Evolutionary conservation across 2,797 vertebrate genomes (phyloP).

Genomic region (Myotis myotis): DNA sequence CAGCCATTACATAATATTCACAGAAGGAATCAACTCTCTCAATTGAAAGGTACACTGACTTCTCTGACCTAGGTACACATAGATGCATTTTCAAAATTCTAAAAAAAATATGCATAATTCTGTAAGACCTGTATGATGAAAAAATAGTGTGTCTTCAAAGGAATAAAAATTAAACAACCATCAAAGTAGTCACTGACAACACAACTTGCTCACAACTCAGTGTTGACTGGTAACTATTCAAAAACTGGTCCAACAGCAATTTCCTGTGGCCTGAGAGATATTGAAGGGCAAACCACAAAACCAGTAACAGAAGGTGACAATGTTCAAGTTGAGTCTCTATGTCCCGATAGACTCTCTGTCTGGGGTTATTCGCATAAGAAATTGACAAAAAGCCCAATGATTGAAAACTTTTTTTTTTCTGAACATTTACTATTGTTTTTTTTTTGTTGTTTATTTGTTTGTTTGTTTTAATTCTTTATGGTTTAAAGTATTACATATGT

Average conservation of each 20-base stretch:
- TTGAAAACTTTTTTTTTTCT: background rate
- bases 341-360: background rate
- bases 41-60: background rate
- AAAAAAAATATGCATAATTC: background rate
- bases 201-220: background rate
- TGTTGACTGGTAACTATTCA: background rate
- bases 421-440: background rate
- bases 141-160: background rate
- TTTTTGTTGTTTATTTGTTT: no score
- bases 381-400: constrained; percentile 32
- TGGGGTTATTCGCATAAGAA: constrained; percentile 30
- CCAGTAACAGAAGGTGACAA: background rate
- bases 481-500: no score
- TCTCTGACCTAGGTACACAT: background rate
- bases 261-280: background rate
- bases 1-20: background rate
- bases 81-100: background rate
- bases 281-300: constrained; percentile 1
- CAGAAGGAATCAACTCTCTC: background rate
- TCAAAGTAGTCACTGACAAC: background rate
- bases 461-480: no score
- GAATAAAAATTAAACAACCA: background rate
- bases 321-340: constrained; percentile 1
- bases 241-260: background rate
- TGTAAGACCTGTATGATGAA: background rate